Percentiles rank a stretch among this genome's conserved stretches.
These are phyloP conservation scores for Pangasius larnaudii DNA, from an alignment of 2,797 vertebrate genomes.

Conservation along the genomic window DNA sequence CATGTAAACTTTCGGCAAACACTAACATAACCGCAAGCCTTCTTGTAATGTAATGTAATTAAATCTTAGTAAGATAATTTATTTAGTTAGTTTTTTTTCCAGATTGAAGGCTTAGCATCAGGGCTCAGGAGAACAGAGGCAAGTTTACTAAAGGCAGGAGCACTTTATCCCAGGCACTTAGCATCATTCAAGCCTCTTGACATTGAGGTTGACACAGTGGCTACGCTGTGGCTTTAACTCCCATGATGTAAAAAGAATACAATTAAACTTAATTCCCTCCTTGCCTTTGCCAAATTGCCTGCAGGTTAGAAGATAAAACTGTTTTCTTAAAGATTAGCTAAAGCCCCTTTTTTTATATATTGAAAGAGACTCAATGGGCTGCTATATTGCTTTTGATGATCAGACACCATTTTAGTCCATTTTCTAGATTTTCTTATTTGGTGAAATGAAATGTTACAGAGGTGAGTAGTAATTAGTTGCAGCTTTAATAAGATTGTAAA, in stretches of 20 bases:
- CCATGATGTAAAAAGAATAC: constrained; percentile 33
- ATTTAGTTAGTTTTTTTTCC: neutral
- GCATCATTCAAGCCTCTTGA: constrained; percentile 51
- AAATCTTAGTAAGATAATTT: neutral
- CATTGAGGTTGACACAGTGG: constrained; percentile 43
- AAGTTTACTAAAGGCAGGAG: constrained; percentile 47
- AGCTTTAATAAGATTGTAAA: neutral
- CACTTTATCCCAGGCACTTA: constrained; percentile 48
- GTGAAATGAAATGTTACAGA: neutral
- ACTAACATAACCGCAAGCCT: neutral
- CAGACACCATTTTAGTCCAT: neutral
- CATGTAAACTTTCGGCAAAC: neutral
- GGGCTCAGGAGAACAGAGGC: constrained; percentile 11
- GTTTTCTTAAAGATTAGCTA: constrained; percentile 46
- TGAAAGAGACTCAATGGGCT: constrained; percentile 5
- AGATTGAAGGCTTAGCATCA: constrained; percentile 28
- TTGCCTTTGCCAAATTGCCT: constrained; percentile 27
- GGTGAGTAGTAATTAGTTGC: neutral
- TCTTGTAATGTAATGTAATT: neutral
- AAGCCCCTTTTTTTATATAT: neutral
- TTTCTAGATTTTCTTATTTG: neutral
- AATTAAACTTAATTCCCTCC: constrained; percentile 22
- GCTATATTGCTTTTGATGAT: neutral
- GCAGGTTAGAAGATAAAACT: constrained; percentile 33
- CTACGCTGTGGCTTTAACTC: constrained; percentile 25